Base-by-base conservation (phyloP, 2,797 vertebrate species). In the Neosalanx taihuensis region DNA sequence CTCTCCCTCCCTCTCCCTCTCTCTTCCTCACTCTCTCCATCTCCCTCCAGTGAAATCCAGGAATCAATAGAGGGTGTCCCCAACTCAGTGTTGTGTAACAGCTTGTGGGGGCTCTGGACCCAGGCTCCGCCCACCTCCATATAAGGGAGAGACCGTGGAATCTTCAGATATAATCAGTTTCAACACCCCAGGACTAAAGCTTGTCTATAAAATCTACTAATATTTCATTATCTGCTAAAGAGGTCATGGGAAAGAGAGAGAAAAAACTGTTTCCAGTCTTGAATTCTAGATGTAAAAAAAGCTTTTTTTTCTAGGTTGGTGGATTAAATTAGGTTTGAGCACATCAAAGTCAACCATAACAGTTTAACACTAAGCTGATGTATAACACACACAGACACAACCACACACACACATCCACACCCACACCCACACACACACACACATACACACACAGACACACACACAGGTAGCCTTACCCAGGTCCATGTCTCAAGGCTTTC, bases 101-200 rank as follows among this genome's bases (percentile, higher is more conserved):
- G 51, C 13, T 51, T 13, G 17, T 51, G 49, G 49, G 3, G n/a
- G 31, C 75, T 76, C 20, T 72, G 35, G 33, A 64, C 69, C 41
- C 30, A 13, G 13, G 67, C 64, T 57, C 17, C 23, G 56, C 67
- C 35, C 31, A 69, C 12, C 26, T 18, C 30, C 57, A 18, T 12
- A 53, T 35, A 35, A 31, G 56, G 72, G 79, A 73, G 37, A 10
- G 37, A 41, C 37, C 37, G 9, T 41, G 37, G 37, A 9, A 9
- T 41, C 37, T 41, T 9, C 37, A 10, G 7, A 41, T 6, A 41
- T 7, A 41, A 6, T 2, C 5, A 41, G 7, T 41, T 10, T 7
- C 37, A 41, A 6, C 37, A 41, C 37, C 7, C 1, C 12, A 46
- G 41, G 41, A 46, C 41, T 13, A 12, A 13, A 46, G 41, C 3